Conservation (phyloP, 2,888 invertebrate genomes). For the Heliconius erato region DNA sequence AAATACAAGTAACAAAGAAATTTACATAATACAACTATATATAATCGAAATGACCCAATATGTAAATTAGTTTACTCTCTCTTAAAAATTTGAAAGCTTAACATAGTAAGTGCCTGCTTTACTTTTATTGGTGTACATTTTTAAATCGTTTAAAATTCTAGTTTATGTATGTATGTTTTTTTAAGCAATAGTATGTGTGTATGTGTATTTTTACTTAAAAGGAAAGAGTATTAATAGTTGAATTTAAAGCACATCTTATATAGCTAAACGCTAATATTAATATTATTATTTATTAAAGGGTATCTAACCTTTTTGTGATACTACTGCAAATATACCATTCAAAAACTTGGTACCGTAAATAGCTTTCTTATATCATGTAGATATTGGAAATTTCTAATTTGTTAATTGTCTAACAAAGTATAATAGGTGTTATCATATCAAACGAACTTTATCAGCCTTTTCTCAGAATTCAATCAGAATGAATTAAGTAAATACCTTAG, state of each 20-base stretch:
- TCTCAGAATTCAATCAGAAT: no score
- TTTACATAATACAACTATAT: constrained; percentile 7
- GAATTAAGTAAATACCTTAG: not conserved
- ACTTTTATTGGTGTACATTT: not conserved
- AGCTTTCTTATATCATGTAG: not conserved
- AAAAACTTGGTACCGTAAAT: not conserved
- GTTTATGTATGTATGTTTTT: no score
- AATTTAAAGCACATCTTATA: no score
- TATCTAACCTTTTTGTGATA: no score
- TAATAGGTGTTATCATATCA: not conserved
- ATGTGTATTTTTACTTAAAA: no score
- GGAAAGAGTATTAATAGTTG: no score
- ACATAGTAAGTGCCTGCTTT: not conserved
- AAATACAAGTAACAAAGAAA: not conserved
- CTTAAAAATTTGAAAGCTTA: not conserved
- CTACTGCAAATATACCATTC: not conserved
- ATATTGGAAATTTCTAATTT: no score
- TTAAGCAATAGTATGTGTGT: no score
- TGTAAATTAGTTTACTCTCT: not conserved
- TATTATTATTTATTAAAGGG: no score
- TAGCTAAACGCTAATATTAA: no score
- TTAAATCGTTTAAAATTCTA: not conserved
- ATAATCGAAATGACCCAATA: not conserved
- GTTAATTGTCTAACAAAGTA: not conserved
- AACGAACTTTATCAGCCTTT: not conserved